Evolutionary conservation across 2,113 vertebrate genomes (phyloP), one percentile per base, ranked within the genome.

Genomic region (Sapayoa aenigma): DNA sequence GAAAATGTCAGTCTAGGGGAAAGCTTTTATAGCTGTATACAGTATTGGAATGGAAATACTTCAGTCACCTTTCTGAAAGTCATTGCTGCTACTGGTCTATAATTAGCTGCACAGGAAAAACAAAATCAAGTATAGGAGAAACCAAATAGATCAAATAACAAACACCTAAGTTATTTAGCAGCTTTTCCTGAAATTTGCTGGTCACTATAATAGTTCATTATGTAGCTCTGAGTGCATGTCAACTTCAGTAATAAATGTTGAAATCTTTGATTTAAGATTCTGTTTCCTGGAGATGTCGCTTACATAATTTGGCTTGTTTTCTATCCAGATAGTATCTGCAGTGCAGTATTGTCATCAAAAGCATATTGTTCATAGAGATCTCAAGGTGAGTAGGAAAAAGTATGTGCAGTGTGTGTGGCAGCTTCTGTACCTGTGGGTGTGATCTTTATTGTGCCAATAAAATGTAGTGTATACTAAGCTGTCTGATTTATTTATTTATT

Each of bases 311-410:
- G 67, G 31, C 23, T 56, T 98, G 56, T 97, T 96, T 96, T 93
- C 68, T 92, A 28, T 96, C 79, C 69, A 99, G 99, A 99, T 99
- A n/a, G 99, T 99, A 56, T 99, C 99, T 81, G 99, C 99, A 77
- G 99, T 99, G 96, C 99, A 99, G 97, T 99, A 99, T 97, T 99
- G 99, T 96, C 99, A 99, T 97, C 99, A 99, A 96, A 99, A 99
- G 97, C 98, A 98, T 97, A 99, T 99, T 72, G 99, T 99, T 94
- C 99, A 99, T 96, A 98, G 99, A 98, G 99, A 99, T 98, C 98
- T 99, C 90, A 99, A 99, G 99, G 99, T 99, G 97, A 98, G 98
- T 92, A 82, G 47, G 30, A 77, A 90, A 77, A 94, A 66, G 66
- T 9, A 5, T 14, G 11, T 76, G 35, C 59, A 30, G 8, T 28